A percentile compares a stretch with the other conserved stretches of the same genome.
These are phyloP conservation scores for Caradrina kadenii DNA, from an alignment of 2,888 invertebrate species.

Conservation along the genomic window DNA sequence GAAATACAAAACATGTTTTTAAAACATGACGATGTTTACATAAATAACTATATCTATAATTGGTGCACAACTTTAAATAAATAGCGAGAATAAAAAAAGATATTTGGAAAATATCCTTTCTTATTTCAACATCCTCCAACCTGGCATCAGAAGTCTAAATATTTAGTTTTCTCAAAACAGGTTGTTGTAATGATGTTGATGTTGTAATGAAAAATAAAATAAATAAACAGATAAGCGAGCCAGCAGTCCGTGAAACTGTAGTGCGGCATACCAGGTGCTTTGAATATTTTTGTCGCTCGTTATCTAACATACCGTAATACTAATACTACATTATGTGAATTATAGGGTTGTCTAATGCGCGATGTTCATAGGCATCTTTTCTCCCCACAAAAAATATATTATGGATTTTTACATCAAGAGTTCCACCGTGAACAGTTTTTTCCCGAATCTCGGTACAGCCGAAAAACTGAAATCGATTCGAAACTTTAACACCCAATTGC, in stretches of 20 bases:
- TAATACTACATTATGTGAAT: slow-evolving; percentile 46
- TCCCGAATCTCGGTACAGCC: no score
- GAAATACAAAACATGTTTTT: not conserved
- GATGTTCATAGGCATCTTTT: no score
- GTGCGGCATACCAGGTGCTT: slow-evolving; percentile 31
- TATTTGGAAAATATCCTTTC: slow-evolving; percentile 17
- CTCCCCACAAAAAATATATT: no score
- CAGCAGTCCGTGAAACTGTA: slow-evolving; percentile 33
- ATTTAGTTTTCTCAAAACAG: slow-evolving; percentile 13
- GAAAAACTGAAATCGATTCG: no score
- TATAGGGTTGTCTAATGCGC: slow-evolving; percentile 30
- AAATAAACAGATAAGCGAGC: slow-evolving; percentile 28
- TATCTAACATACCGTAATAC: slow-evolving; percentile 49
- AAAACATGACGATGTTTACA: not conserved
- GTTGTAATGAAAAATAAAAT: slow-evolving; percentile 18
- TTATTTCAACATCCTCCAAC: not conserved
- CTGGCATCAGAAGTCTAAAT: slow-evolving; percentile 3
- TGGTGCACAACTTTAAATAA: not conserved
- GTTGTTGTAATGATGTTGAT: slow-evolving; percentile 16
- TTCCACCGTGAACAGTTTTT: no score
- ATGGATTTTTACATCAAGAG: no score
- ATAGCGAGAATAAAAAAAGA: slow-evolving; percentile 5
- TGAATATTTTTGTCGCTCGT: slow-evolving; percentile 53
- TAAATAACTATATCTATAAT: not conserved
- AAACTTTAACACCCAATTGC: no score